Base-by-base conservation (phyloP, 2,113 vertebrate genomes). In the Pseudolaguvia tuberculata region DNA sequence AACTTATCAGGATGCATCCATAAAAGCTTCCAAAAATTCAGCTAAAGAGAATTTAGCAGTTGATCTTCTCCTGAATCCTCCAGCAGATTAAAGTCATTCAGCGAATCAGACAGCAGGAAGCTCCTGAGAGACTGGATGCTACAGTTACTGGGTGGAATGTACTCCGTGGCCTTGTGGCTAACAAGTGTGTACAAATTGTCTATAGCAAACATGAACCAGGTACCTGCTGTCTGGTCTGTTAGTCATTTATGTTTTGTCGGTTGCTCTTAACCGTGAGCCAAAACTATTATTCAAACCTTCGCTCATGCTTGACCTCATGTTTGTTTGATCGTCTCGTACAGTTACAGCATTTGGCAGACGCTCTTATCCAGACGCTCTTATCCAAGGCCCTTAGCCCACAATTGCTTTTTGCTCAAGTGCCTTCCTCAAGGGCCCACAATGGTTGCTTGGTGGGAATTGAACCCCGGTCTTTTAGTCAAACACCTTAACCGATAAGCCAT, bases 141-240 rank as follows among this genome's bases (percentile, higher is more conserved):
- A 50, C 39, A 9, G 39, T 42, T 42, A 50, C 23, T 14, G 31
- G 20, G n/a, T 29, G 21, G 14, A 15, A 29, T 29, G 23, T 5
- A 58, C 15, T 27, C 45, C 23, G 2, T 27, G 27, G 39, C 20
- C 20, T 23, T 12, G 13, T 3, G 5, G 15, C 52, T 21, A 42
- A 48, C 63, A 76, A 14, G 59, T 50, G 58, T 14, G 50, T 7
- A 9, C 21, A 14, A 25, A 11, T 65, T 45, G 29, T 76, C 20
- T 25, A 76, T 20, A 21, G 39, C 13, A 52, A 67, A 69, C 73
- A 69, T 18, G 17, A 59, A 58, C 53, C 65, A 76, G 63, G 63
- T 57, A 67, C 23, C 27, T 50, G 7, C 23, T 25, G 39, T 75
- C 39, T 58, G 21, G 8, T 58, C 20, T 35, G 18, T 76, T 76